Evolutionary conservation across 1,140 invertebrate species (phyloP).

Genomic region (Galleria mellonella): DNA sequence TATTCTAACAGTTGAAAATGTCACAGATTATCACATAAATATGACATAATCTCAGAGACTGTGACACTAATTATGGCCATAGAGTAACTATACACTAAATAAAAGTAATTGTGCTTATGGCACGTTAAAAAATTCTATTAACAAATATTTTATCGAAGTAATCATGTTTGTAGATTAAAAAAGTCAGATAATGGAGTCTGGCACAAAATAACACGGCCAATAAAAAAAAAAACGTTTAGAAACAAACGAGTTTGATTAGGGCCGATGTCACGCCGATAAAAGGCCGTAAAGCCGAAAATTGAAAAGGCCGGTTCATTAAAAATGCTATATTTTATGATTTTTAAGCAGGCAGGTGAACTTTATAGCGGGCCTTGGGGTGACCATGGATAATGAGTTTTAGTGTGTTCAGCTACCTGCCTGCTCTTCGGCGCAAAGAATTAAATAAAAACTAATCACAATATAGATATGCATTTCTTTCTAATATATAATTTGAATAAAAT

Average conservation of each 20-base stretch:
- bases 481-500: too few species aligned
- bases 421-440: too few species aligned
- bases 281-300: slow-evolving; percentile 64
- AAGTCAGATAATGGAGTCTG: slow-evolving; percentile 41
- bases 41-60: neutral
- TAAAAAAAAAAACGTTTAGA: slow-evolving; percentile 35
- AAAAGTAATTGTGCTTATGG: too few species aligned
- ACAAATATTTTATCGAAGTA: slow-evolving; percentile 19
- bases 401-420: neutral
- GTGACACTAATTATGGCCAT: neutral
- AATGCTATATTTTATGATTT: slow-evolving; percentile 70
- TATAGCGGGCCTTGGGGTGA: slow-evolving; percentile 35
- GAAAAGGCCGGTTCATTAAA: slow-evolving; percentile 66
- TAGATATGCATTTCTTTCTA: too few species aligned
- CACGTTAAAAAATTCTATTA: slow-evolving; percentile 30
- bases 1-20: neutral
- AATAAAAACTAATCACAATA: too few species aligned
- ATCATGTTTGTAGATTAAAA: slow-evolving; percentile 34
- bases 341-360: slow-evolving; percentile 62
- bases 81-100: neutral
- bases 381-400: slow-evolving; percentile 6
- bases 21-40: slow-evolving; percentile 1
- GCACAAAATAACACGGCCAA: slow-evolving; percentile 32
- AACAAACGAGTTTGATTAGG: slow-evolving; percentile 32
- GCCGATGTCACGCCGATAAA: slow-evolving; percentile 70